A percentile compares a stretch with the other conserved stretches of the same genome.
These are phyloP conservation scores for Stenodema calcarata DNA, from an alignment of 2,888 invertebrate genomes.

Conservation along the genomic window DNA sequence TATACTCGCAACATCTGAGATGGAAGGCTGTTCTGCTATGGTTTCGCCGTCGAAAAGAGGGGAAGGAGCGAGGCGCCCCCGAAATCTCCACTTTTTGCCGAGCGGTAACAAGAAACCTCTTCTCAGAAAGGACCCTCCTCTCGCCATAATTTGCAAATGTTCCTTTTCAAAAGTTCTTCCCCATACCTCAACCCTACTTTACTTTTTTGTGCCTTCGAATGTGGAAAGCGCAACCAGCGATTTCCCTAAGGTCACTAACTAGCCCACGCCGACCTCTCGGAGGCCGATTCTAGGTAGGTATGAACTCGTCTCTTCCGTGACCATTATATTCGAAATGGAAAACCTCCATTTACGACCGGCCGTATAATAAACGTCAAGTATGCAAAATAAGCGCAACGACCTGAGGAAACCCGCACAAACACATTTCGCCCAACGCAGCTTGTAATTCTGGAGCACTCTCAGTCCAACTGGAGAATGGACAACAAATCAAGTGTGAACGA, in stretches of 20 bases:
- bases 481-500: too few species aligned
- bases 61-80: background rate
- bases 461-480: too few species aligned
- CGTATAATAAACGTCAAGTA: background rate
- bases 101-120: conserved; percentile 12
- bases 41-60: background rate
- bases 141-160: conserved; percentile 40
- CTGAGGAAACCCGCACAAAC: background rate
- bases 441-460: too few species aligned
- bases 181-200: conserved; percentile 19
- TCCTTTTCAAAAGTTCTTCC: conserved; percentile 15
- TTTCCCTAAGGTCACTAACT: conserved; percentile 13
- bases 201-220: background rate
- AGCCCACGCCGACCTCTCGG: background rate
- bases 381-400: background rate
- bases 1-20: background rate
- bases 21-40: background rate
- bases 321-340: conserved; percentile 1
- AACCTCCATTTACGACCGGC: background rate
- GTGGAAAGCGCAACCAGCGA: conserved; percentile 19
- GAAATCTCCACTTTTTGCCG: background rate
- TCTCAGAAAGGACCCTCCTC: conserved; percentile 8
- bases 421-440: background rate
- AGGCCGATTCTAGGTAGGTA: background rate
- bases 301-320: background rate